phyloP scores from a whole-genome alignment of 2,797 vertebrate species.

The Neosilurus hyrtlii region DNA sequence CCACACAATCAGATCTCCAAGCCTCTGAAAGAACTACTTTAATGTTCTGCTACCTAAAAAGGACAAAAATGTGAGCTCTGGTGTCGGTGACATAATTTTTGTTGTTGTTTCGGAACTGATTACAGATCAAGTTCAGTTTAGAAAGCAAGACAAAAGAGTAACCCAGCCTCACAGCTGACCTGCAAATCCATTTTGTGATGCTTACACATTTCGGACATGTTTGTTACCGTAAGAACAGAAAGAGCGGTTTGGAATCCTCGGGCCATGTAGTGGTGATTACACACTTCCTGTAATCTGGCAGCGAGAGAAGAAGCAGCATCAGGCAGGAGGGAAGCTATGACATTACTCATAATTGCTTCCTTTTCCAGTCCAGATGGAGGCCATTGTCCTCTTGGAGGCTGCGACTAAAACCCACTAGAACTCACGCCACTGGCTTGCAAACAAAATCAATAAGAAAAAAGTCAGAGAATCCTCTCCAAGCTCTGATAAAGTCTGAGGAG shows the following conservation, averaged over 20 bases:
- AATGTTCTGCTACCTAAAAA: slow-evolving; percentile 67
- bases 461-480: not conserved
- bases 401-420: not conserved
- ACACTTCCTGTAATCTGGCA: slow-evolving; percentile 31
- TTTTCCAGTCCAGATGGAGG: slow-evolving; percentile 39
- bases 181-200: not conserved
- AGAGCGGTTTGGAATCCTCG: not conserved
- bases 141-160: not conserved
- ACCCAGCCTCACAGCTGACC: not conserved
- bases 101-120: slow-evolving; percentile 50
- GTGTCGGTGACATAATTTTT: slow-evolving; percentile 53
- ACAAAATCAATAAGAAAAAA: not conserved
- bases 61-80: slow-evolving; percentile 60
- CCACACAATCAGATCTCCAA: slow-evolving; percentile 56
- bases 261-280: not conserved
- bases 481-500: slow-evolving; percentile 27
- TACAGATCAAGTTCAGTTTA: slow-evolving; percentile 55
- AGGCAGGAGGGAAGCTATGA: slow-evolving; percentile 37
- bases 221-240: not conserved
- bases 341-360: slow-evolving; percentile 49
- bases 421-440: not conserved
- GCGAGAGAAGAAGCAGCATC: slow-evolving; percentile 16
- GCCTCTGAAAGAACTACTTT: slow-evolving; percentile 50
- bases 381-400: slow-evolving; percentile 26
- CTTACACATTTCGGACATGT: not conserved